Evolutionary conservation across 2,113 vertebrate species (phyloP), one percentile per base, ranked within the genome.

Genomic region (Chloebia gouldiae): DNA sequence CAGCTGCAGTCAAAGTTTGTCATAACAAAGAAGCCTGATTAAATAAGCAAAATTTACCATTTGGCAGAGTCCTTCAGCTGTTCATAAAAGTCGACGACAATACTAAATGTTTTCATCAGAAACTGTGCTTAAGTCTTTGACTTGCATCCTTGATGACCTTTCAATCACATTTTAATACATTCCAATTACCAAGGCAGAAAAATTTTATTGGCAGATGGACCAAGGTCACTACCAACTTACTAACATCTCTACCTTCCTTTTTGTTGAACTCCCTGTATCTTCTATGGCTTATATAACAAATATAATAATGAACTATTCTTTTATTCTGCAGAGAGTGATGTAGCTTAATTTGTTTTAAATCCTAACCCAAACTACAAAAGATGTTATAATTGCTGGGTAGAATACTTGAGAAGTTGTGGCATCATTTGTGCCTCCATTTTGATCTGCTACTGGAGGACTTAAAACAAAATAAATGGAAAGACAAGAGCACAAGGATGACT

Each of bases 91-190:
- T 77, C 79, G 22, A 77, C 50, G 11, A 82, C 68, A 87, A 85
- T 82, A 63, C 42, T 63, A 47, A 84, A 59, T 40, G 37, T 75
- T 95, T 90, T 80, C 66, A 90, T 95, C 59, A 90, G 79, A 91
- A 90, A 90, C 30, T 57, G 66, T 83, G 50, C 54, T 69, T 81
- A 83, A 50, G 70, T 90, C 75, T 92, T 92, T 70, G 78, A 65
- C 81, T 85, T 89, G 68, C 56, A 65, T 82, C 68, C 65, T 51
- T 80, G 50, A 89, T 86, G 71, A 90, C 81, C 89, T 93, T 94
- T 82, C 94, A 93, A 83, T 92, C 88, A 44, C 50, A 92, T 66
- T 57, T 94, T 71, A 95, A 96, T 80, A 69, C 42, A 88, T 85
- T 96, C 92, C 84, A 90, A 73, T 69, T 87, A 95, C n/a, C 10